A percentile compares a stretch with the other conserved stretches of the same genome.
Evolutionary conservation across 2,797 vertebrate species (phyloP).

Genomic region (Ctenosaura bakeri): DNA sequence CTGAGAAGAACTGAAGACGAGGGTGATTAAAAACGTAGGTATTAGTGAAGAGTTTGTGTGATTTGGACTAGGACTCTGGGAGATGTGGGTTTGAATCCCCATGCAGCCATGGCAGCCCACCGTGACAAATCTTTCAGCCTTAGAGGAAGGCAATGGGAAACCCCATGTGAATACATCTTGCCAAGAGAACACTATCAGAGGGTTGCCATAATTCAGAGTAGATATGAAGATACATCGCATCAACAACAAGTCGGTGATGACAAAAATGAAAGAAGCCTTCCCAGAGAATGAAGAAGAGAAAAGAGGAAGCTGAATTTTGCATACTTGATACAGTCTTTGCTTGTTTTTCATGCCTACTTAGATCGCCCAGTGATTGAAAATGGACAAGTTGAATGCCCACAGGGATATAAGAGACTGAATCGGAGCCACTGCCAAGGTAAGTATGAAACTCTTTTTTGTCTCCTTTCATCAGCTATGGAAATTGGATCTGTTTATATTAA

Average conservation of each 20-base stretch:
- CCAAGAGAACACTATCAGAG: too few species aligned
- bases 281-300: neutral
- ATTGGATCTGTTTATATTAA: neutral
- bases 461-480: neutral
- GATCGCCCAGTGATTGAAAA: conserved; percentile 90
- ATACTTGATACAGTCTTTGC: conserved; percentile 26
- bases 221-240: too few species aligned
- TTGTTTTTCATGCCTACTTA: conserved; percentile 70
- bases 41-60: neutral
- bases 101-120: too few species aligned
- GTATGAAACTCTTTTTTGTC: conserved; percentile 37
- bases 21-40: neutral
- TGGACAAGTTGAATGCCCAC: conserved; percentile 91
- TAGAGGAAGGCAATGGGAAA: too few species aligned
- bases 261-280: neutral
- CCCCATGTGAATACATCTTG: too few species aligned
- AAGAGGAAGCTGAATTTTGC: neutral
- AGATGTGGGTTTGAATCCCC: too few species aligned
- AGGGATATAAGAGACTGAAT: conserved; percentile 91
- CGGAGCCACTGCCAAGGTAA: conserved; percentile 93
- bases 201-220: too few species aligned
- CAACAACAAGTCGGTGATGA: too few species aligned
- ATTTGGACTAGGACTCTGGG: too few species aligned
- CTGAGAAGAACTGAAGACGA: neutral
- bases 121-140: too few species aligned